Percentiles rank a stretch among this genome's conserved stretches.
phyloP scores from a whole-genome alignment of 37 sponge, comb jelly and placozoan genomes.

The Oscarella lobularis region DNA sequence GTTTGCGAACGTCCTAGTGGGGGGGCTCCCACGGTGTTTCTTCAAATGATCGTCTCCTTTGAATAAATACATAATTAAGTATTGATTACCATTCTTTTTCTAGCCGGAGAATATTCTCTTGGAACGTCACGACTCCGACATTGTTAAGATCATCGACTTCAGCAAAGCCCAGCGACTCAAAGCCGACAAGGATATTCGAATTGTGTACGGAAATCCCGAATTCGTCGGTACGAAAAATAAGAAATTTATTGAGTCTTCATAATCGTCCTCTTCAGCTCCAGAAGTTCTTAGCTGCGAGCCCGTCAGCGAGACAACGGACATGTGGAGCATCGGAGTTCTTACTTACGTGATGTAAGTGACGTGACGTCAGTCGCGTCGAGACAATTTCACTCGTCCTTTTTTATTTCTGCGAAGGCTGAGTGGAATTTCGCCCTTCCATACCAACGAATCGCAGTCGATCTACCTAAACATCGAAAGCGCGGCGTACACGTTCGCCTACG shows the following conservation, averaged over 20 bases:
- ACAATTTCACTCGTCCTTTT: background rate
- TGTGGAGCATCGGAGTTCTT: too few species aligned
- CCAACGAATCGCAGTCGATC: constrained; percentile 28
- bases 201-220: constrained; percentile 12
- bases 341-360: too few species aligned
- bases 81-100: too few species aligned
- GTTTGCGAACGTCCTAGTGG: too few species aligned
- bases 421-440: constrained; percentile 47
- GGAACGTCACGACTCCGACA: background rate
- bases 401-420: constrained; percentile 25
- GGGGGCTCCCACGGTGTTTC: too few species aligned
- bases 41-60: too few species aligned
- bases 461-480: constrained; percentile 32
- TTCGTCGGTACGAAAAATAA: background rate
- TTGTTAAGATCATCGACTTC: background rate
- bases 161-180: constrained; percentile 4
- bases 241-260: background rate
- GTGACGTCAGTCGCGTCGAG: too few species aligned
- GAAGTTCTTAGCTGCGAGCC: constrained; percentile 33
- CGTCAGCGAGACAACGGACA: constrained; percentile 44
- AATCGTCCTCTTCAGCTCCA: constrained; percentile 34
- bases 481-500: constrained; percentile 15
- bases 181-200: background rate
- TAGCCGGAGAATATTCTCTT: background rate
- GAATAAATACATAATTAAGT: too few species aligned